phyloP scores from a whole-genome alignment of 2,797 vertebrate genomes.

The Florisuga fusca region DNA sequence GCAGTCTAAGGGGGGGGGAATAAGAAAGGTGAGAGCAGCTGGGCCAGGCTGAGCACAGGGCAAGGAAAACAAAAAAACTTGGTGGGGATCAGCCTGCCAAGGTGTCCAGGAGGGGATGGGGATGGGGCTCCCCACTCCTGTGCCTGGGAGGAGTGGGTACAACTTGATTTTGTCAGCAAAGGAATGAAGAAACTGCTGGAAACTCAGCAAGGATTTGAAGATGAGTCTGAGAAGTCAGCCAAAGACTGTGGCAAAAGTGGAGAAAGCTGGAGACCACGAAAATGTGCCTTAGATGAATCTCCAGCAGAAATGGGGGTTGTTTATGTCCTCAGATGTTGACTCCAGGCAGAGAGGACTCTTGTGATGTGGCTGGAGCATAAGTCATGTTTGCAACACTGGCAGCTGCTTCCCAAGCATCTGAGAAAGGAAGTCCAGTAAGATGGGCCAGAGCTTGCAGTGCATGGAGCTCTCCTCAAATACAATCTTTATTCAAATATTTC shows the following conservation, averaged over 20 bases:
- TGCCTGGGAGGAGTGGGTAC: background rate
- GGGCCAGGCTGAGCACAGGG: background rate
- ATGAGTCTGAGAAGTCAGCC: background rate
- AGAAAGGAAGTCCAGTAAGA: background rate
- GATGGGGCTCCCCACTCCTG: background rate
- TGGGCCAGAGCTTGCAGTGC: background rate
- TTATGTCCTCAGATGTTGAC: slow-evolving; percentile 24
- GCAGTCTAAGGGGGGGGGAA: background rate
- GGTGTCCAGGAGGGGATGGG: background rate
- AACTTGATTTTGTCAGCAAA: background rate
- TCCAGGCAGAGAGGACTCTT: slow-evolving; percentile 46
- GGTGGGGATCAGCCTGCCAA: background rate
- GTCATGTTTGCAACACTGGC: slow-evolving; percentile 48
- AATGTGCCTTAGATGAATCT: background rate
- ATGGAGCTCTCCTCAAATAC: background rate
- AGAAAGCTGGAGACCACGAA: slow-evolving; percentile 7
- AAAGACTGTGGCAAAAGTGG: background rate
- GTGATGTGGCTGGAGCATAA: slow-evolving; percentile 58
- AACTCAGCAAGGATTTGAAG: background rate
- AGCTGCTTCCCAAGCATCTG: slow-evolving; percentile 32
- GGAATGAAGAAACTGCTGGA: background rate
- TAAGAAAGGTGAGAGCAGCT: background rate
- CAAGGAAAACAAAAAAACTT: background rate
- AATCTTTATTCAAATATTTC: background rate
- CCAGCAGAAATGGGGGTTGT: slow-evolving; percentile 22